A percentile compares a stretch with the other conserved stretches of the same genome.
phyloP scores from a whole-genome alignment of 1,140 invertebrate genomes.

The Geopemphigus sp. region DNA sequence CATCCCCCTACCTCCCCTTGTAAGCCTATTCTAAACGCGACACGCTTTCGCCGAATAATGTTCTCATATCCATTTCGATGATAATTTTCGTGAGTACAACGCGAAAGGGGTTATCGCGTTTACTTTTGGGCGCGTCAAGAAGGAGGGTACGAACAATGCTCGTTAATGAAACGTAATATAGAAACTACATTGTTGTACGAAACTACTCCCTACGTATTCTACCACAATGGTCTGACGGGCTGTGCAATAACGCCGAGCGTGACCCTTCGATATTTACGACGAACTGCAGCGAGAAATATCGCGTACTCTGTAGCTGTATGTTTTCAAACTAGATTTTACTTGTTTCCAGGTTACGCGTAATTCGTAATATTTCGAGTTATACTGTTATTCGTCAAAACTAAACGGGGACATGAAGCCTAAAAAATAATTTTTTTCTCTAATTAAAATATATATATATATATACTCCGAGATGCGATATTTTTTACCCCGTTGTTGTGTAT shows the following conservation, averaged over 20 bases:
- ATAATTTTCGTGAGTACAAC: neutral
- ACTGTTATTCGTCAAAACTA: conserved; percentile 21
- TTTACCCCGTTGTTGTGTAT: neutral
- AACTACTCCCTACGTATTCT: conserved; percentile 4
- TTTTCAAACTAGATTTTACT: neutral
- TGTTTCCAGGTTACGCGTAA: neutral
- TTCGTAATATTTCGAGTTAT: neutral
- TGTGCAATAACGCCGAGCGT: neutral
- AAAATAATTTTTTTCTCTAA: conserved; percentile 8
- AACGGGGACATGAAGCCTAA: conserved; percentile 1
- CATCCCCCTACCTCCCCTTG: too few relatives aligned
- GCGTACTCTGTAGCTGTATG: neutral
- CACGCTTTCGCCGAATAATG: too few relatives aligned
- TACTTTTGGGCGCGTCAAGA: conserved; percentile 1
- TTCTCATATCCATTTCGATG: neutral
- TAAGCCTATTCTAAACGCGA: neutral
- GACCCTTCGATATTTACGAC: conserved; percentile 26
- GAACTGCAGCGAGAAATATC: neutral
- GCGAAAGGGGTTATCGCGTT: neutral
- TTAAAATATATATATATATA: neutral
- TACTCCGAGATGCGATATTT: neutral
- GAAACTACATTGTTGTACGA: neutral
- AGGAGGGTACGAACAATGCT: conserved; percentile 33
- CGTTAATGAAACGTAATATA: conserved; percentile 42
- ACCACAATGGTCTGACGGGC: conserved; percentile 18